Evolutionary conservation across 1,140 invertebrate species (phyloP), one percentile per base, ranked within the genome.

Genomic region (Lepidotrigona ventralis): DNA sequence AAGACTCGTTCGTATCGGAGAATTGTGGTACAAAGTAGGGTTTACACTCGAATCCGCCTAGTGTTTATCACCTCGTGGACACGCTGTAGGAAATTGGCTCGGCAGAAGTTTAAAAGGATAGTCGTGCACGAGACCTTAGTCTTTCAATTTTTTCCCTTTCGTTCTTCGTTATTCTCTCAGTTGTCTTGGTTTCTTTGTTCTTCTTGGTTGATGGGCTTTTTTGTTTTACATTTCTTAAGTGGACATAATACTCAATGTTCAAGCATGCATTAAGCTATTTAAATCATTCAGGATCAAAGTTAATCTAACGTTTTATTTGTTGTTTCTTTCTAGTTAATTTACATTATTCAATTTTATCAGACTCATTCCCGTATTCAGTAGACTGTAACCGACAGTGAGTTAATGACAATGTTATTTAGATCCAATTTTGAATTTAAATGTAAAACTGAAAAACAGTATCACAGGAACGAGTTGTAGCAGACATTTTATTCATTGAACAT

Each of bases 61-160:
- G 91, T 91, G 91, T 93, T 92, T 93, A 92, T 92, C 92, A 93
- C 91, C 91, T 92, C 87, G 86, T 87, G 86, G 89, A 92, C 89
- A 87, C 80, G 86, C 86, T 86, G 89, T 90, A 84, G 90, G 91
- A 91, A 93, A 92, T 93, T 92, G 91, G 89, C 90, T 90, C 82
- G 87, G 86, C 85, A 90, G 77, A 85, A 86, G 84, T 90, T 92
- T 91, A 90, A 90, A 85, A 87, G 84, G 70, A 51, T 73, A 23
- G 56, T 81, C 70, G 69, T 85, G 81, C 63, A 73, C 71, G 76
- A 88, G 60, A 68, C 21, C 33, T 69, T 51, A 77, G 58, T 15
- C 53, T 15, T 66, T 66, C 23, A 6, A 23, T 56, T 56, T 19
- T 29, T 33, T 17, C 17, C 26, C n/a, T 60, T 46, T 39, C 14